Conservation (phyloP, 1,140 invertebrate genomes). For the Nilaparvata lugens region DNA sequence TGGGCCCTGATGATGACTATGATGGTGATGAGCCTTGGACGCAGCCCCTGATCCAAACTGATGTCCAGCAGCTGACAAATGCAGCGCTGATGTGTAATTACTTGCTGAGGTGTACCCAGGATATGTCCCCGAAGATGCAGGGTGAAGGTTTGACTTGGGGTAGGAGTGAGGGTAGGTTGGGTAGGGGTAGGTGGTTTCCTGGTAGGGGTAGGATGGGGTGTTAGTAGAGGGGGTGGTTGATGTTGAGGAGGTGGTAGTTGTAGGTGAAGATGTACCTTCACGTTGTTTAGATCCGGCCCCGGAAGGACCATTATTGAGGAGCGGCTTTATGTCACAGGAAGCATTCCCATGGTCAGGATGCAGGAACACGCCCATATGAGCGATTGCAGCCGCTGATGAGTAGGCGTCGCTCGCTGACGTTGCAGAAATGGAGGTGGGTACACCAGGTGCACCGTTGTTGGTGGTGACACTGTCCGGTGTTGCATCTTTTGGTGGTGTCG, state of each 20-base stretch:
- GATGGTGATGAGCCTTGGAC: slow-evolving; percentile 5
- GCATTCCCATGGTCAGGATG: slow-evolving; percentile 22
- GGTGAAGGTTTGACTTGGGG: slow-evolving; percentile 15
- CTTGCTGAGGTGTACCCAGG: slow-evolving; percentile 11
- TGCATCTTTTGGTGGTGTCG: slow-evolving; percentile 26
- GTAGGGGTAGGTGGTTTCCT: slow-evolving; percentile 13
- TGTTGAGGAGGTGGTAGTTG: slow-evolving; percentile 20
- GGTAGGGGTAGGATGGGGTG: slow-evolving; percentile 12
- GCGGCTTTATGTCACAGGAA: slow-evolving; percentile 25
- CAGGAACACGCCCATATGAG: slow-evolving; percentile 26
- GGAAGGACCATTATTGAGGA: slow-evolving; percentile 14
- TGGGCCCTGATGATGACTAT: slow-evolving; percentile 8
- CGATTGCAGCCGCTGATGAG: slow-evolving; percentile 22
- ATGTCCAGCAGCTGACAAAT: slow-evolving; percentile 6
- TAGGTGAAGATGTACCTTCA: slow-evolving; percentile 26
- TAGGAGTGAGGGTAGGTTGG: slow-evolving; percentile 8
- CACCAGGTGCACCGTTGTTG: slow-evolving; percentile 2
- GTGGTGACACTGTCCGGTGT: slow-evolving; percentile 25
- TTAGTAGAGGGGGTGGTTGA: slow-evolving; percentile 5
- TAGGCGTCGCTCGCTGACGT: slow-evolving; percentile 21
- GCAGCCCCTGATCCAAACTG: neutral
- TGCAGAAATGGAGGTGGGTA: neutral
- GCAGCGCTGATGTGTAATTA: neutral
- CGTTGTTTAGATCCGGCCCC: slow-evolving; percentile 23
- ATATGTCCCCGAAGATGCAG: slow-evolving; percentile 1